Evolutionary conservation across 2,113 vertebrate genomes (phyloP).

Genomic region (Aythya baeri): DNA sequence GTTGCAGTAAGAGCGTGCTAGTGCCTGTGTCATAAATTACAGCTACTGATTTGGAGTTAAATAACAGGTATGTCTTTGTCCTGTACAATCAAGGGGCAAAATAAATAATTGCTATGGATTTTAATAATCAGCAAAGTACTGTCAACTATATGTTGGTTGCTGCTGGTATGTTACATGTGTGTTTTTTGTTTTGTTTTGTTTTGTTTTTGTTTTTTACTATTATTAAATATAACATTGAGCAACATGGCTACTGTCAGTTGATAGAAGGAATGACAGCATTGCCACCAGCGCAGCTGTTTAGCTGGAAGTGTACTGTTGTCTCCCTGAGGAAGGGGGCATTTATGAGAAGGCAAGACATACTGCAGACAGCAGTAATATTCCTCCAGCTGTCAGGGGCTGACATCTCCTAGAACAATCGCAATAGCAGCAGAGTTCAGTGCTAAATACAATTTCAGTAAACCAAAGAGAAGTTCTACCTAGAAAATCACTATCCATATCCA

Average conservation of each 20-base stretch:
- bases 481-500: fast-evolving
- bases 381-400: neutral
- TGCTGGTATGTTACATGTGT: neutral
- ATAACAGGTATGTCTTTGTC: conserved; percentile 5
- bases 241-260: neutral
- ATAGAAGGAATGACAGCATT: neutral
- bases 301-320: neutral
- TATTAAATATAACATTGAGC: neutral
- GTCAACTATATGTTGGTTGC: neutral
- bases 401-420: neutral
- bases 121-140: neutral
- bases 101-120: conserved; percentile 15
- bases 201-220: neutral
- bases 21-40: neutral
- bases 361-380: neutral
- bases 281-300: neutral
- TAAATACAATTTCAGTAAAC: neutral
- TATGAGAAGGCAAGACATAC: neutral
- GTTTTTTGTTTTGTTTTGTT: too few species aligned
- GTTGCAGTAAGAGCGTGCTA: neutral
- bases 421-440: neutral
- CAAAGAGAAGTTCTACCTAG: neutral
- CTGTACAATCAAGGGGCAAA: conserved; percentile 13
- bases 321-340: neutral
- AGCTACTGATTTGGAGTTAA: neutral